Evolutionary conservation across 2,113 vertebrate genomes (phyloP), one percentile per base, ranked within the genome.

Genomic region (Carassius gibelio): DNA sequence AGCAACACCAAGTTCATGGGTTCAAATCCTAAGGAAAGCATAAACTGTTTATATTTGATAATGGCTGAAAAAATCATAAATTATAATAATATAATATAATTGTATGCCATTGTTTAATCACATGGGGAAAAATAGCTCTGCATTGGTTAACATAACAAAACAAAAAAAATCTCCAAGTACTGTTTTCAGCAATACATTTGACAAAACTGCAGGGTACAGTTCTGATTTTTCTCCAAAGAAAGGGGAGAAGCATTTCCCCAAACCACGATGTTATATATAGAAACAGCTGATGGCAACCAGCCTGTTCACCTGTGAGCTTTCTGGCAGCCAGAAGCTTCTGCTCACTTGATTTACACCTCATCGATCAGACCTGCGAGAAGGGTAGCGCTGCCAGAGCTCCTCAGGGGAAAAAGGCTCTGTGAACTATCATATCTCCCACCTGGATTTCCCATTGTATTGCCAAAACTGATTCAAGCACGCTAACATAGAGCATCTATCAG

Each of bases 281-380:
- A 82, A 86, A 83, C 34, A 75, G 82, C 85, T 75, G 72, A 66
- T 82, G 75, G 85, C 78, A 84, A 82, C 77, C 36, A 66, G 75
- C 83, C 82, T 84, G 79, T 82, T 87, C 85, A 87, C 82, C 85
- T 82, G 87, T 76, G 85, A 84, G 75, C 72, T 66, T 64, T 84
- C 66, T 85, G 88, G 85, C 88, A 82, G 59, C 13, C 26, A 78
- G 30, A 84, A 59, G 68, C 71, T 86, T 76, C 72, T 61, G 66
- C 77, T 87, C 78, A 84, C 75, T 76, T 48, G 66, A 83, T 81
- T 68, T 82, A 85, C 30, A 45, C 78, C 74, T 88, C 82, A 48
- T 77, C 48, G 72, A 72, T 75, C 78, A 81, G 69, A 87, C 64
- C 23, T 69, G 36, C 15, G 71, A 81, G 69, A 52, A 76, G 26